Percentiles rank a stretch among this genome's conserved stretches.
These are phyloP conservation scores for Sympetrum striolatum DNA, from an alignment of 2,888 invertebrate genomes.

Conservation along the genomic window DNA sequence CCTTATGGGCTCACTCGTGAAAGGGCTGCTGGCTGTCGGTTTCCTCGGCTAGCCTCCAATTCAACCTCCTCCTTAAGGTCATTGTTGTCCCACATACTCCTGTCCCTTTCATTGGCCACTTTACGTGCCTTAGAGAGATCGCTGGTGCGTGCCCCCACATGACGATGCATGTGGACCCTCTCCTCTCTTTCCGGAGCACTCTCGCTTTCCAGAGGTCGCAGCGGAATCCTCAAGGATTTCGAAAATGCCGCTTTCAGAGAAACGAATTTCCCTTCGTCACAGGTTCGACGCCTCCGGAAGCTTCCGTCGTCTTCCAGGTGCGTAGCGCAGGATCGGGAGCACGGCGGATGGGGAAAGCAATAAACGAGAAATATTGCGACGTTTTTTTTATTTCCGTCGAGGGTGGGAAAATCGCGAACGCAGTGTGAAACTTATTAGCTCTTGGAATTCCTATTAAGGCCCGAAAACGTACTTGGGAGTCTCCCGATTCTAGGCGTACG, in stretches of 20 bases:
- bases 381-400: neutral
- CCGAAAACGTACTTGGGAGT: neutral
- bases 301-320: neutral
- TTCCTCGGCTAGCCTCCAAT: slow-evolving; percentile 23
- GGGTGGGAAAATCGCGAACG: slow-evolving; percentile 17
- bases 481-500: neutral
- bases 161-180: neutral
- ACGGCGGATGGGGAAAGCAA: neutral
- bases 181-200: neutral
- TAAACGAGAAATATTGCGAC: neutral
- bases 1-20: neutral
- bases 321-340: slow-evolving; percentile 8
- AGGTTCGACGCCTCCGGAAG: slow-evolving; percentile 24
- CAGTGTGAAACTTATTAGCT: neutral
- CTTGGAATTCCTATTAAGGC: slow-evolving; percentile 31
- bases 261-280: slow-evolving; percentile 7
- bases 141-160: neutral
- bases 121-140: slow-evolving; percentile 18
- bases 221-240: slow-evolving; percentile 24
- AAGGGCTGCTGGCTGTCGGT: slow-evolving; percentile 7
- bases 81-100: slow-evolving; percentile 32
- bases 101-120: slow-evolving; percentile 2
- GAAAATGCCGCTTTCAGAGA: neutral
- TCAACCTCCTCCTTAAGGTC: slow-evolving; percentile 27
- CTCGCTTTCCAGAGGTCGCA: neutral